These are phyloP conservation scores for Schizotus pectinicornis DNA, from an alignment of 2,888 invertebrate genomes.

Conservation along the genomic window DNA sequence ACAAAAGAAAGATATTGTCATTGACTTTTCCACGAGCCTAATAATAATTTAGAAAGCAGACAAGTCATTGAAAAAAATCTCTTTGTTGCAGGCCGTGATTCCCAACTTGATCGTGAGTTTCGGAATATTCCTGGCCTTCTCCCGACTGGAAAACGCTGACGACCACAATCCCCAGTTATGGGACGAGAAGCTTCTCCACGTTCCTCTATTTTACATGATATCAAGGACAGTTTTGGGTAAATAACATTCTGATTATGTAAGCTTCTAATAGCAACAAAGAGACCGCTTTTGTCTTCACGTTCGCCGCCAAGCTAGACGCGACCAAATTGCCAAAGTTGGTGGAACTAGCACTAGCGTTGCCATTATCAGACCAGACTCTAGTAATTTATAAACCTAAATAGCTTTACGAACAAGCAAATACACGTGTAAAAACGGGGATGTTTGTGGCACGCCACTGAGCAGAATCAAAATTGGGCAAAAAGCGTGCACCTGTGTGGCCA, in stretches of 20 bases:
- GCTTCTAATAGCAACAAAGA: not conserved
- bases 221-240: constrained; percentile 63
- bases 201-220: constrained; percentile 66
- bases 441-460: too few species aligned
- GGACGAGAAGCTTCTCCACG: constrained; percentile 65
- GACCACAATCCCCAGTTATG: constrained; percentile 60
- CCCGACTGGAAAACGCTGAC: constrained; percentile 59
- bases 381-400: too few species aligned
- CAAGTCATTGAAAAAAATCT: not conserved
- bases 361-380: too few species aligned
- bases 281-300: not conserved
- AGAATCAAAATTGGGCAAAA: too few species aligned
- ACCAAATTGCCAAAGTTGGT: too few species aligned
- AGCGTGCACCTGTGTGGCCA: too few species aligned
- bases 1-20: too few species aligned
- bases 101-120: constrained; percentile 64
- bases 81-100: constrained; percentile 66
- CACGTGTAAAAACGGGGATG: too few species aligned
- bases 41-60: too few species aligned
- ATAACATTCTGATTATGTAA: constrained; percentile 13
- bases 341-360: too few species aligned
- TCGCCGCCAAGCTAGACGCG: not conserved
- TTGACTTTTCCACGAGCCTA: too few species aligned
- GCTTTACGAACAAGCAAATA: too few species aligned
- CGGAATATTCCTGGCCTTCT: constrained; percentile 63